Conservation (phyloP, 2,888 invertebrate genomes). For the Platerodrilus igneus region DNA sequence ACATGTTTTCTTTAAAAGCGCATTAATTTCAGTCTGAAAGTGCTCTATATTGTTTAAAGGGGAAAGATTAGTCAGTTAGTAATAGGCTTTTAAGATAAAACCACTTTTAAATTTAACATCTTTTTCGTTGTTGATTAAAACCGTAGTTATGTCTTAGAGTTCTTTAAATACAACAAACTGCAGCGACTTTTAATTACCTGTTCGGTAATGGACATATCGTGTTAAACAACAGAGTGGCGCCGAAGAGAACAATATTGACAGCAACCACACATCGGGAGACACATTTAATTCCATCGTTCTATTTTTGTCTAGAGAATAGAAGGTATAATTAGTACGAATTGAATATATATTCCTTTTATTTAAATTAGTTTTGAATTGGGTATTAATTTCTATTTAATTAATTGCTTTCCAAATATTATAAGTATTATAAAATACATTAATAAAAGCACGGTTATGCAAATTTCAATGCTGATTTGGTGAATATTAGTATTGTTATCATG, state of each 20-base stretch:
- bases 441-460: no score
- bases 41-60: constrained; percentile 21
- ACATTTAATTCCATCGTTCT: constrained; percentile 16
- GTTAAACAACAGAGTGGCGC: constrained; percentile 48
- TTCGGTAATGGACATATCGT: constrained; percentile 50
- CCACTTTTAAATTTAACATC: constrained; percentile 29
- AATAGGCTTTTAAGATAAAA: constrained; percentile 25
- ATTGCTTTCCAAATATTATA: no score
- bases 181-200: constrained; percentile 50
- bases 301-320: constrained; percentile 13
- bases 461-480: no score
- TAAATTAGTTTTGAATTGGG: no score
- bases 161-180: constrained; percentile 41
- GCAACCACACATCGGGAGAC: constrained; percentile 42
- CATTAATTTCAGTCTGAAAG: constrained; percentile 17
- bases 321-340: no score
- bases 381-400: no score
- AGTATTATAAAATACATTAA: no score
- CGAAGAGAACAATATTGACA: constrained; percentile 44
- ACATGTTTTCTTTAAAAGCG: constrained; percentile 20
- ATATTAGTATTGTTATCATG: no score
- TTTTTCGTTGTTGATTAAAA: constrained; percentile 42
- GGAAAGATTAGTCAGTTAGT: constrained; percentile 20
- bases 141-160: constrained; percentile 41
- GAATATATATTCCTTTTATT: no score